These are phyloP conservation scores for Cercopithecus mona DNA, from an alignment of 2,113 vertebrate species.

Conservation along the genomic window DNA sequence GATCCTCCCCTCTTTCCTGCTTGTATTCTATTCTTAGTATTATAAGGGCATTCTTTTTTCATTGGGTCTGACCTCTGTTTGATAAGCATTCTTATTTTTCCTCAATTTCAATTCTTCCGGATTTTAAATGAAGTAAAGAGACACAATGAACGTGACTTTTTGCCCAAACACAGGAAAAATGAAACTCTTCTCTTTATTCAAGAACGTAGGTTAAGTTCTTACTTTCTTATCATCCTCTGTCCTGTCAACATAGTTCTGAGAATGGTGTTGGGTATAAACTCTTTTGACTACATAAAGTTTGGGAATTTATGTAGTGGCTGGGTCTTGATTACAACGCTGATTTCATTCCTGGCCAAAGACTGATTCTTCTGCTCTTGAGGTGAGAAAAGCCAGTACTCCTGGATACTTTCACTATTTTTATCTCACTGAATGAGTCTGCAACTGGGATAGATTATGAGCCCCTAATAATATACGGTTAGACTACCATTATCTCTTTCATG, in stretches of 20 bases:
- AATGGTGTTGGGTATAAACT: neutral
- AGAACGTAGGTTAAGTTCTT: neutral
- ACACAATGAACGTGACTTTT: neutral
- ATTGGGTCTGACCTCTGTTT: constrained; percentile 13
- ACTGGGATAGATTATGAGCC: neutral
- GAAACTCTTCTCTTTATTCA: neutral
- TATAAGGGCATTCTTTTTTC: constrained; percentile 6
- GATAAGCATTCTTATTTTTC: neutral
- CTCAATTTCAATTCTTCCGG: neutral
- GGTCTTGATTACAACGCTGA: neutral
- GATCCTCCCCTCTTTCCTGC: neutral
- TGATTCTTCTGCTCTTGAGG: neutral
- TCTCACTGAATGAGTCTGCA: neutral
- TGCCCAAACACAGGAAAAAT: neutral
- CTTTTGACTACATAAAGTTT: neutral
- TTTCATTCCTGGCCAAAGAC: neutral
- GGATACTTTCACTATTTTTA: neutral
- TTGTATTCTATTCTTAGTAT: constrained; percentile 42
- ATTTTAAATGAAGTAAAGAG: constrained; percentile 10
- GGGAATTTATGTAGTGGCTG: neutral
- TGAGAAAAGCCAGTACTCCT: neutral
- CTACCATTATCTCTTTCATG: neutral
- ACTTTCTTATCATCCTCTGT: neutral
- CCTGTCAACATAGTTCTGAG: neutral
- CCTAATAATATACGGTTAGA: neutral